phyloP scores from a whole-genome alignment of 2,797 vertebrate species.

The Petrocephalus schoutedeni region DNA sequence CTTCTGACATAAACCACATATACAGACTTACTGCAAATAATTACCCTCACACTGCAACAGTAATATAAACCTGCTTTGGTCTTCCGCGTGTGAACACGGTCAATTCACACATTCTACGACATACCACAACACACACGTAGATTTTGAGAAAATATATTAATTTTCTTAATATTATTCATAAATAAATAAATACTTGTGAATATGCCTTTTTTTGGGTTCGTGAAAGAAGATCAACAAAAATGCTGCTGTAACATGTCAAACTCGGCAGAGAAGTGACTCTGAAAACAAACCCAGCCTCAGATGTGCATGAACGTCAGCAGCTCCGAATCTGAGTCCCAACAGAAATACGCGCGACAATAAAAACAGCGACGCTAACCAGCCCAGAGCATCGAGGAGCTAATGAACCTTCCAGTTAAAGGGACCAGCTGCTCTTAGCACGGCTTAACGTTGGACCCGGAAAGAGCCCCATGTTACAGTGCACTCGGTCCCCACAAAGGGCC shows the following conservation, averaged over 20 bases:
- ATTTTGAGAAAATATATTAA: slow-evolving; percentile 14
- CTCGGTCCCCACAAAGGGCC: too few relatives aligned
- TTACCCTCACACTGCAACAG: neutral
- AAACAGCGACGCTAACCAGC: neutral
- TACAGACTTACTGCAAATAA: too few relatives aligned
- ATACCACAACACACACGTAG: neutral
- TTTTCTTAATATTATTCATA: neutral
- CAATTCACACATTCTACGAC: neutral
- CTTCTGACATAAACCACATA: neutral
- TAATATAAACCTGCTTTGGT: neutral
- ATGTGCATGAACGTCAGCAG: neutral
- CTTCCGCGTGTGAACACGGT: neutral
- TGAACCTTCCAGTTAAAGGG: neutral
- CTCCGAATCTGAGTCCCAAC: neutral
- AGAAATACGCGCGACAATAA: neutral
- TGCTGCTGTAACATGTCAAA: neutral
- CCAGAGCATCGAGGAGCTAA: neutral
- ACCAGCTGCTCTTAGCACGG: neutral
- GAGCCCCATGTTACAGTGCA: neutral
- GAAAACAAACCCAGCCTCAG: neutral
- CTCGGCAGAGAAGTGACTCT: neutral
- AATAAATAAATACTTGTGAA: neutral
- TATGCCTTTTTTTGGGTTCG: neutral
- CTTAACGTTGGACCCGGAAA: neutral
- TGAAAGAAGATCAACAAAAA: neutral